Evolutionary conservation across 1,140 invertebrate genomes (phyloP), one percentile per base, ranked within the genome.

Genomic region (Drosophila micromelanica): DNA sequence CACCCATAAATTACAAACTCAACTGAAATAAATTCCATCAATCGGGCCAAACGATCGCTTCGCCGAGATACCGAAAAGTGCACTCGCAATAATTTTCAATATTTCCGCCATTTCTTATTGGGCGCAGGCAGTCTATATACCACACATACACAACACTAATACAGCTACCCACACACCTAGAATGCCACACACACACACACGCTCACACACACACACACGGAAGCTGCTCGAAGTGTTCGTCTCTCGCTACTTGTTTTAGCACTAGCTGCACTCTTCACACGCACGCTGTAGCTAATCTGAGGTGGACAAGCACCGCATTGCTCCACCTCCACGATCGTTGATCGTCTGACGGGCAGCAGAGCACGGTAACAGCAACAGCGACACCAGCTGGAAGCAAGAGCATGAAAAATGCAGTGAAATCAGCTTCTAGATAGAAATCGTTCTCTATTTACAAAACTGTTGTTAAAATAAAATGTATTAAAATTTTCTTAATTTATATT

Each of bases 81-180:
- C 51, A 72, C 65, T 54, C 70, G 54, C 71, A 63, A 69, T 42
- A 55, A 61, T 68, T 75, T 80, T 61, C 72, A 85, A 64, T 63
- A 64, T 85, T 84, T 78, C 84, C 84, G 84, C 84, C 84, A 87
- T 87, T 87, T 87, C 84, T 84, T 87, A 87, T 87, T 87, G 84
- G 81, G 68, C 62, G 64, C 73, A 45, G 27, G 43, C 49, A 9
- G 17, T 32, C 67, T 82, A 82, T 87, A 71, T 82, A 82, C 72
- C n/a, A 54, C 60, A 46, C 67, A 46, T 38, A 72, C 75, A 51
- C 42, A 57, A 57, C n/a, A 57, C 55, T 5, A 45, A 62, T 40
- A 20, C 60, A 42, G n/a, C 37, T 27, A 30, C 46, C 23, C 40
- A 27, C 11, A 20, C 43, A 40, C 20, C 42, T 35, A 35, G 32